Base-by-base conservation (phyloP, 2,113 vertebrate genomes). In the Hylia prasina region DNA sequence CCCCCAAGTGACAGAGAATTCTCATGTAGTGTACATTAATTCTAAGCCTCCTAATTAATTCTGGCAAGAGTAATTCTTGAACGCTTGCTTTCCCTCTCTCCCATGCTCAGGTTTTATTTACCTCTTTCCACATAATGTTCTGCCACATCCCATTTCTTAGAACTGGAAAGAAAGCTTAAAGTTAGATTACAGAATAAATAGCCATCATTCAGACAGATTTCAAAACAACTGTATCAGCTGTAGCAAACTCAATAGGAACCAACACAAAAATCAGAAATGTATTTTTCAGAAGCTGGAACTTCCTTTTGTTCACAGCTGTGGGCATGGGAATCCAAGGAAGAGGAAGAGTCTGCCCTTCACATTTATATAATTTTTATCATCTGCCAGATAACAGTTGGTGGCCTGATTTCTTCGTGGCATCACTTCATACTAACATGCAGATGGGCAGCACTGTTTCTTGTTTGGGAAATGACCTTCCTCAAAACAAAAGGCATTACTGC, bases 71-170 rank as follows among this genome's bases (percentile, higher is more conserved):
- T 31, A 82, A 22, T 40, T 79, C 20, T 33, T 48, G 11, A 81
- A 54, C 2, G 47, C 2, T 10, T 39, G 22, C 8, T 64, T 61
- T 61, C 33, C 44, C 15, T 45, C 50, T n/a, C 30, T 64, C 63
- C 83, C 83, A 65, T 39, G 5, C 22, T 50, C 22, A 8, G 1
- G 3, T 64, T 42, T 68, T 91, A 73, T 78, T 97, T 99, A 99
- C 99, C 99, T 99, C 98, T 98, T 99, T 99, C 99, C 99, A 99
- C 90, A 99, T 98, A 95, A 99, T 97, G 73, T 98, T 99, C 96
- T 99, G 98, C 99, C 99, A 99, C 86, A 98, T 98, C 64, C 99
- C 99, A 91, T 97, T 99, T 97, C 98, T 98, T 97, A 99, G 98
- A 97, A 99, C 99, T 99, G 98, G 57, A 98, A 97, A 98, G 89